Percentiles rank a stretch among this genome's conserved stretches.
Evolutionary conservation across 2,888 invertebrate species (phyloP).

Genomic region (Chalcosyrphus nemorum): DNA sequence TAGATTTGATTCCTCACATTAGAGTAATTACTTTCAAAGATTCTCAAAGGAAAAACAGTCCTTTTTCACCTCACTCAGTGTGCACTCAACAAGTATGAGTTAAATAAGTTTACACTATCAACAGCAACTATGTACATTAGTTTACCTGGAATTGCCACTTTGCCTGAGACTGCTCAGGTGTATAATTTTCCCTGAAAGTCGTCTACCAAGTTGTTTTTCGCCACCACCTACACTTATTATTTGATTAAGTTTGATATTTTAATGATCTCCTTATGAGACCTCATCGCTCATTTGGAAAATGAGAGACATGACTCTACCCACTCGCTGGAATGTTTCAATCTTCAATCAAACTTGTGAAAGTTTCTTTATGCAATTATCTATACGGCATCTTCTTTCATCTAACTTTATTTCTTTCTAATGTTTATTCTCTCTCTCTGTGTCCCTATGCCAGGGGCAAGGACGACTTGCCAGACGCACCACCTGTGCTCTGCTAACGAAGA

Average conservation of each 20-base stretch:
- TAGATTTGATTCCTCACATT: too few species aligned
- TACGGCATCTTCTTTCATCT: conserved; percentile 1
- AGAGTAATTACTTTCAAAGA: too few species aligned
- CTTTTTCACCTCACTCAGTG: too few species aligned
- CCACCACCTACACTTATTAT: neutral
- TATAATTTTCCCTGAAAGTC: neutral
- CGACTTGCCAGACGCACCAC: conserved; percentile 8
- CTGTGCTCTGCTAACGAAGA: neutral
- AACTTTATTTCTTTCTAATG: conserved; percentile 4
- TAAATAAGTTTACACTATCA: too few species aligned
- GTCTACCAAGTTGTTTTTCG: neutral
- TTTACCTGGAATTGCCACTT: too few species aligned
- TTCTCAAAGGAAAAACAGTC: too few species aligned
- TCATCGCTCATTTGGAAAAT: neutral
- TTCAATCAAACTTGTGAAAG: conserved; percentile 2
- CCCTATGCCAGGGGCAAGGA: too few species aligned
- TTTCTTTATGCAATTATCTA: neutral
- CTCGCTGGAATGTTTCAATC: neutral
- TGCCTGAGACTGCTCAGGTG: too few species aligned
- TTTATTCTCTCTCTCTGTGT: neutral
- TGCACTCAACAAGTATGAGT: too few species aligned
- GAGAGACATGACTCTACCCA: neutral
- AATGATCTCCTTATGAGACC: neutral
- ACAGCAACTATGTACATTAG: too few species aligned
- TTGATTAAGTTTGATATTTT: neutral